These are phyloP conservation scores for Ectemnius continuus DNA, from an alignment of 2,888 invertebrate species.

Conservation along the genomic window DNA sequence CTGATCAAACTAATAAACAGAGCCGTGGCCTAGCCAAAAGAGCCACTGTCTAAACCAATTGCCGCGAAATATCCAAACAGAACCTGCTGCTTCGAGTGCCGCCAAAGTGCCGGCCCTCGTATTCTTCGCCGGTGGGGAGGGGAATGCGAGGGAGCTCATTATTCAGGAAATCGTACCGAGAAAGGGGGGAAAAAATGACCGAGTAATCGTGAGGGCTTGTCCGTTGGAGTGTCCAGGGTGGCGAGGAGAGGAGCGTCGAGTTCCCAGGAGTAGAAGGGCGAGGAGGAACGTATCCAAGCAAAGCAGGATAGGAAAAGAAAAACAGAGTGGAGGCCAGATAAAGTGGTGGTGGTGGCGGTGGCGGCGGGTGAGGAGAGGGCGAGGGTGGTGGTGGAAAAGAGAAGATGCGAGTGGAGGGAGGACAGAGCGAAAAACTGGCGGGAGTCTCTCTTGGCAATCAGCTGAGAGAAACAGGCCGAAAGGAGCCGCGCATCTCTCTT, in stretches of 20 bases:
- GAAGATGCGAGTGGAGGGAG: neutral
- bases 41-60: neutral
- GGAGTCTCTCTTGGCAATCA: constrained; percentile 46
- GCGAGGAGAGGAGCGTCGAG: constrained; percentile 13
- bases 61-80: neutral
- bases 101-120: neutral
- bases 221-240: constrained; percentile 1
- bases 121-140: neutral
- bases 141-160: neutral
- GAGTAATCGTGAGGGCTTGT: constrained; percentile 7
- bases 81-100: neutral
- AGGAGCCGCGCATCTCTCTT: constrained; percentile 23
- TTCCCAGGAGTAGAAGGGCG: too few species aligned
- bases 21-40: neutral
- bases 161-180: neutral
- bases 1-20: neutral
- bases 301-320: neutral
- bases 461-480: constrained; percentile 44
- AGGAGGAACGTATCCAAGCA: too few species aligned
- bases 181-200: constrained; percentile 7
- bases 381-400: neutral
- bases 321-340: neutral
- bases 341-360: neutral
- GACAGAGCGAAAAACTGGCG: constrained; percentile 17
- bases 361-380: neutral